These are phyloP conservation scores for Mus minutoides DNA, from an alignment of 2,797 vertebrate species.

Conservation along the genomic window DNA sequence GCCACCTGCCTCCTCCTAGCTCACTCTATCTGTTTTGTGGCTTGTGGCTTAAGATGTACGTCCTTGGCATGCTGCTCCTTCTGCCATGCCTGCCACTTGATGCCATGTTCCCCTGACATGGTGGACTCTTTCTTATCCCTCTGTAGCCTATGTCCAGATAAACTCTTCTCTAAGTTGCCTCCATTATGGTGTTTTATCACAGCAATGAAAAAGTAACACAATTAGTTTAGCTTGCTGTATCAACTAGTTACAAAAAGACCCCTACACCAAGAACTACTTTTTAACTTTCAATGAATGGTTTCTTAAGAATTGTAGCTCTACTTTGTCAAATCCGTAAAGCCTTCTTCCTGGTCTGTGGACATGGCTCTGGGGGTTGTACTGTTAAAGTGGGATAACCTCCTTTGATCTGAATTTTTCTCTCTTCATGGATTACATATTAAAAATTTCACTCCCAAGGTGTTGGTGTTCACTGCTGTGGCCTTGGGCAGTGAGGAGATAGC, in stretches of 20 bases:
- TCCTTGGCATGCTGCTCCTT: neutral
- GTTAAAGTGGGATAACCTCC: neutral
- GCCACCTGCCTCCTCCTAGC: neutral
- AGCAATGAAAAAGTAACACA: neutral
- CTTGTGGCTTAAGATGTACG: neutral
- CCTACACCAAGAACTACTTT: neutral
- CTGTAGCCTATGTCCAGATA: neutral
- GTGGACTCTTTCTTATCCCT: too few species aligned
- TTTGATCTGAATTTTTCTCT: neutral
- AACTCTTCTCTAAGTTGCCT: neutral
- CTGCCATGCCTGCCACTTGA: neutral
- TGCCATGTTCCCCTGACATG: neutral
- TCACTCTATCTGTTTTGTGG: neutral
- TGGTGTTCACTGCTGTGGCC: neutral
- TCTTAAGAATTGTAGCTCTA: constrained; percentile 36
- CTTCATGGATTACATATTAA: neutral
- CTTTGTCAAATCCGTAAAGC: neutral
- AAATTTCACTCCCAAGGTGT: neutral
- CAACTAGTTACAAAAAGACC: neutral
- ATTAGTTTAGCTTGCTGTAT: neutral
- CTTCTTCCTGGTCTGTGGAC: neutral
- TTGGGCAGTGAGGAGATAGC: neutral
- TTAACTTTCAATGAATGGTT: constrained; percentile 15
- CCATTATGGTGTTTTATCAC: neutral
- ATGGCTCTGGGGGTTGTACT: neutral